Conservation (phyloP, 1,140 invertebrate genomes). For the Drosophila arawakana region DNA sequence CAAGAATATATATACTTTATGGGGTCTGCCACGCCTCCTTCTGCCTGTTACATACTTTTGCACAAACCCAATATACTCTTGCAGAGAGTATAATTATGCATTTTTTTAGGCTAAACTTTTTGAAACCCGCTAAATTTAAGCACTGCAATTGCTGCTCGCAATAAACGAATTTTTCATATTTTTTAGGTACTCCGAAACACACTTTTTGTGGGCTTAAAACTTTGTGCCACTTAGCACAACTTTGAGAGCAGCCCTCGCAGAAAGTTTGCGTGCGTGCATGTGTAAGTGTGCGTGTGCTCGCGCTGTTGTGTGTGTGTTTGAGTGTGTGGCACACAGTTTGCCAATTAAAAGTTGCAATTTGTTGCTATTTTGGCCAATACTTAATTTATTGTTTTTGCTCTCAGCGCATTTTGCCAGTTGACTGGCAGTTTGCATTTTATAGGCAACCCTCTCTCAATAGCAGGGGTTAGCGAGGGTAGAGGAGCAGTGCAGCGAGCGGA, state of each 20-base stretch:
- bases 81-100: no score
- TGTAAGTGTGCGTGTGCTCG: neutral
- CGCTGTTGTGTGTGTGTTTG: conserved; percentile 19
- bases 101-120: no score
- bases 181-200: neutral
- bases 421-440: conserved; percentile 1
- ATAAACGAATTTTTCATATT: neutral
- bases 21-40: no score
- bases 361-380: conserved; percentile 62
- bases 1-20: no score
- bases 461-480: neutral
- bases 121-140: no score
- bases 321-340: conserved; percentile 43
- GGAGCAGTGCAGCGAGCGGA: conserved; percentile 10
- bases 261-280: conserved; percentile 1
- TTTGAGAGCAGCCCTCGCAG: conserved; percentile 18
- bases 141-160: no score
- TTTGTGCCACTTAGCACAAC: neutral
- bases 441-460: neutral
- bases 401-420: conserved; percentile 54
- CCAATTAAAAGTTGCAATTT: conserved; percentile 73
- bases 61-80: no score
- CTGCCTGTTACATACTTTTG: no score
- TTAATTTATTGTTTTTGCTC: conserved; percentile 45
- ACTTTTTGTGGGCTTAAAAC: neutral